Evolutionary conservation across 2,888 invertebrate species (phyloP).

Genomic region (Synanthedon formicaeformis): DNA sequence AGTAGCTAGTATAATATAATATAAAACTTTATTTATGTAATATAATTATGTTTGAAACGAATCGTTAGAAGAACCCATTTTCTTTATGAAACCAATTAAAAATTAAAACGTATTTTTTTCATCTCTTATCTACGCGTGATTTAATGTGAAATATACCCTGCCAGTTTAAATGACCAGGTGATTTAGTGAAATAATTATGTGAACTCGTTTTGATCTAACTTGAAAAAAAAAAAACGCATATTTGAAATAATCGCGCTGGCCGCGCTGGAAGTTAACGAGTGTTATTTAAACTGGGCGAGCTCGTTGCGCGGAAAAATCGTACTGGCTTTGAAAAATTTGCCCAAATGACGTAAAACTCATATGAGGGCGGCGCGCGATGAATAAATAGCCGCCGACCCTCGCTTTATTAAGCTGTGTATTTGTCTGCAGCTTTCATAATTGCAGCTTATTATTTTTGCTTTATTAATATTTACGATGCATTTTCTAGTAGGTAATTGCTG

Average conservation of each 20-base stretch:
- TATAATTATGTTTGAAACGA: no score
- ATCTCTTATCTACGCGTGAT: slow-evolving; percentile 1
- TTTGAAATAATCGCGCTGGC: slow-evolving; percentile 48
- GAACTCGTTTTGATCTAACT: slow-evolving; percentile 46
- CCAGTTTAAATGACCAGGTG: slow-evolving; percentile 5
- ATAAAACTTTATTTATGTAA: no score
- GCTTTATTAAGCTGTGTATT: slow-evolving; percentile 33
- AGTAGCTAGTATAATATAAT: no score
- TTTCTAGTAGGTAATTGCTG: neutral
- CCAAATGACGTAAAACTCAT: slow-evolving; percentile 62
- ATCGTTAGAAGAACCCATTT: no score
- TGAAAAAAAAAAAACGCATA: slow-evolving; percentile 45
- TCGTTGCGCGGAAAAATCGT: slow-evolving; percentile 45
- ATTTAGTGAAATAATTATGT: slow-evolving; percentile 18
- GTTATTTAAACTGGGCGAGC: slow-evolving; percentile 49
- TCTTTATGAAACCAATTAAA: no score
- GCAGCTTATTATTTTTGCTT: neutral
- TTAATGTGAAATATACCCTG: neutral
- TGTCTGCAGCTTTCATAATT: slow-evolving; percentile 17
- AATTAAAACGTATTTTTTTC: neutral
- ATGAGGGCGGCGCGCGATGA: slow-evolving; percentile 31
- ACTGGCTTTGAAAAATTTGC: slow-evolving; percentile 55
- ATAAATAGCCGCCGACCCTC: slow-evolving; percentile 28
- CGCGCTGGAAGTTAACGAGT: slow-evolving; percentile 61
- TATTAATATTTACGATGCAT: neutral